Base-by-base conservation (phyloP, 2,113 vertebrate species). In the Lichenostomus cassidix region DNA sequence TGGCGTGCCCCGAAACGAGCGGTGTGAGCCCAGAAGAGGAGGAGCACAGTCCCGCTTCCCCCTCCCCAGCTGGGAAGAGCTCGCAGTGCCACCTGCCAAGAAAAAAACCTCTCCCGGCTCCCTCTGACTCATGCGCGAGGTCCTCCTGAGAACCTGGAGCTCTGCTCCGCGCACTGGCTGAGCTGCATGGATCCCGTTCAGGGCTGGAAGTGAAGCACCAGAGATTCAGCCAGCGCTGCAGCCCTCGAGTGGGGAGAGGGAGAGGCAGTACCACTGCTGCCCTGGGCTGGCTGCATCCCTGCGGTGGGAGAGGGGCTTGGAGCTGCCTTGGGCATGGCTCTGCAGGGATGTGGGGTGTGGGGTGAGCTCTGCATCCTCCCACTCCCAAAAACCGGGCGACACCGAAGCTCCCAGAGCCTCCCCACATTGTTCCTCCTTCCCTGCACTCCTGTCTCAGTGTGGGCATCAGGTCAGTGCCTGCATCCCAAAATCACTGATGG, bases 111-210 rank as follows among this genome's bases (percentile, higher is more conserved):
- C 82, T 95, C 87, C 91, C 74, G 0, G 5, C 63, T 91, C 77
- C 90, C 93, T 95, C 89, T 95, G 96, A 87, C 87, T 95, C 93
- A 90, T 15, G 78, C 7, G 0, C 5, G 22, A 71, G 80, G 84
- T 75, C 37, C 89, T 84, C 94, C 91, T 84, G 95, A 92, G 95
- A 69, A 90, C 81, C 94, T 79, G 95, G 87, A 94, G 16, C 84
- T 82, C 87, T 95, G 56, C 90, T 83, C 73, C 1, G 3, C 0
- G 2, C 2, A 1, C 83, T 63, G 81, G 86, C 77, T 68, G 81
- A 13, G n/a, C 80, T 1, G 10, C 5, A 2, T 21, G 86, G 91
- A 84, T 7, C n/a, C 18, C 0, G 58, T 25, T 94, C 95, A 81
- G 87, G 64, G 93, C 82, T 93, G 88, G 89, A 70, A 70, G 73